Evolutionary conservation across 1,140 invertebrate species (phyloP), one percentile per base, ranked within the genome.

Genomic region (Melitaea cinxia): DNA sequence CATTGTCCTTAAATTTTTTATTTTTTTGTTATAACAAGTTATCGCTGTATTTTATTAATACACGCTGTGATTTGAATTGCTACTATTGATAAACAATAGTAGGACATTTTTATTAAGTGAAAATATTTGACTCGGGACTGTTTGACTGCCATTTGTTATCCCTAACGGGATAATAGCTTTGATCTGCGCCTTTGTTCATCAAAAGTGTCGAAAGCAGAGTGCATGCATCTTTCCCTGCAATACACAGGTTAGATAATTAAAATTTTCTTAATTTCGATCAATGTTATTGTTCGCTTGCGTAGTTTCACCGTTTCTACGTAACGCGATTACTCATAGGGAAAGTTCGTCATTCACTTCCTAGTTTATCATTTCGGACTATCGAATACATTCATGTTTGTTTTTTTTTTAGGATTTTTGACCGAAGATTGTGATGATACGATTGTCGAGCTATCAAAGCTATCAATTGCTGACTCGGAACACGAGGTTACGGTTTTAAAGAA

Each of bases 161-260:
- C 85, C 79, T 89, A 91, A 91, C 88, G 89, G 89, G 89, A 90
- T 90, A 91, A 86, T 85, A 82, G 87, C 86, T 85, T 89, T 80
- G 83, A 85, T 86, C 80, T 85, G 73, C 77, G 83, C 82, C 84
- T 89, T 91, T 88, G 83, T 88, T 87, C 77, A 58, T 71, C 70
- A 74, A 82, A 86, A 89, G 86, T 89, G 82, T 89, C 77, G 69
- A 83, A 88, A 89, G 85, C 87, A 83, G 88, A 91, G 91, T 91
- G 91, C 89, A 91, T 91, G 89, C 89, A 91, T 91, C 89, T 91
- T 89, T 85, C 85, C 78, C 82, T 89, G 90, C 85, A 90, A 88
- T 88, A 91, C 86, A 80, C 88, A 91, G 90, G 90, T 91, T 69
- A 78, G 82, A 80, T 69, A 28, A 4, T 63, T 39, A 12, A 42